These are phyloP conservation scores for Melanostoma scalare DNA, from an alignment of 2,888 invertebrate genomes.

Conservation along the genomic window DNA sequence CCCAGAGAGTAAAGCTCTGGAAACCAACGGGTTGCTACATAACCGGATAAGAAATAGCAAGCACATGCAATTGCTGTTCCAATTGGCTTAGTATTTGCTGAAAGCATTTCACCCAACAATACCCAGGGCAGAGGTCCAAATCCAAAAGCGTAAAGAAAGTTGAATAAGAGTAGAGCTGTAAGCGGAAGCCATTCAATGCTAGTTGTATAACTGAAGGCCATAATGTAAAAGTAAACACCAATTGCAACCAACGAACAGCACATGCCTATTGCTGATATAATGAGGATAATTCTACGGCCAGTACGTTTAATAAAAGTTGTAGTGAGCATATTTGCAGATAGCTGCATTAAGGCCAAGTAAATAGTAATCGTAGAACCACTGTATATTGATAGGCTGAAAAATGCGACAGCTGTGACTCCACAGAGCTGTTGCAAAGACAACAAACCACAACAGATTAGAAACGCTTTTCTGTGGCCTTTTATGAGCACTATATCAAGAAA, in stretches of 20 bases:
- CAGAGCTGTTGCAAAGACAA: conserved; percentile 92
- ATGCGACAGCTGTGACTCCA: conserved; percentile 91
- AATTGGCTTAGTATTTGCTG: conserved; percentile 82
- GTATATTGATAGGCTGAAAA: conserved; percentile 90
- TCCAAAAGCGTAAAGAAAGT: conserved; percentile 88
- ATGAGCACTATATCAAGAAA: conserved; percentile 85
- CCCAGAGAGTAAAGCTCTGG: conserved; percentile 85
- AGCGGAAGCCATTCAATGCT: conserved; percentile 88
- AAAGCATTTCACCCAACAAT: conserved; percentile 88
- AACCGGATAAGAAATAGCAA: conserved; percentile 89
- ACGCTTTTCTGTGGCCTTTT: conserved; percentile 88
- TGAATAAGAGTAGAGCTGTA: conserved; percentile 87
- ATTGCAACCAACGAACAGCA: conserved; percentile 84
- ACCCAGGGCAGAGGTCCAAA: conserved; percentile 92
- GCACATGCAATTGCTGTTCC: conserved; percentile 90
- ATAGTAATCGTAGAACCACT: conserved; percentile 87
- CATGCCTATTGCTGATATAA: conserved; percentile 88
- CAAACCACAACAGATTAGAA: conserved; percentile 88
- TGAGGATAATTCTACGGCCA: conserved; percentile 88
- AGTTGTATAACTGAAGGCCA: conserved; percentile 80
- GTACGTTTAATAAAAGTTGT: conserved; percentile 90
- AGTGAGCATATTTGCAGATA: conserved; percentile 87
- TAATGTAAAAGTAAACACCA: conserved; percentile 86
- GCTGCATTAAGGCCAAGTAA: conserved; percentile 88
- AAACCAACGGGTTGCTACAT: conserved; percentile 89